These are phyloP conservation scores for Gobius niger DNA, from an alignment of 2,113 vertebrate species.

Conservation along the genomic window DNA sequence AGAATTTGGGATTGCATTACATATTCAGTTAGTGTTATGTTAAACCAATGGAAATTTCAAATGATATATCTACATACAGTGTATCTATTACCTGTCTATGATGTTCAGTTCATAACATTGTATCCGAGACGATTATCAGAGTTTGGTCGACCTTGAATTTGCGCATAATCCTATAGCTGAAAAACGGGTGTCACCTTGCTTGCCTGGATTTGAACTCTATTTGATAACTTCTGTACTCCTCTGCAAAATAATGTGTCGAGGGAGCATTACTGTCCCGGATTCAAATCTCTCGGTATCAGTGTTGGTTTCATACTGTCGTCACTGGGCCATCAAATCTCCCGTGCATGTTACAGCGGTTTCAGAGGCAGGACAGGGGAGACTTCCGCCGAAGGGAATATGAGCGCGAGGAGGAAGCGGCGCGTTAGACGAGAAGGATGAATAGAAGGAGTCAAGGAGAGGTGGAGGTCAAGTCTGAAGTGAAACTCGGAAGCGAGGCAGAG, in stretches of 20 bases:
- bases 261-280: constrained; percentile 28
- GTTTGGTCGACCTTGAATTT: no score
- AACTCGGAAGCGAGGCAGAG: no score
- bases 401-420: background rate
- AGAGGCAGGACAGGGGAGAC: constrained; percentile 12
- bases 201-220: constrained; percentile 47
- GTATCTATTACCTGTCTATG: no score
- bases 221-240: constrained; percentile 28
- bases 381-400: constrained; percentile 7
- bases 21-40: no score
- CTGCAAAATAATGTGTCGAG: constrained; percentile 10
- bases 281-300: background rate
- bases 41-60: no score
- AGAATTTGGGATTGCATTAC: no score
- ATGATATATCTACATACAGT: no score
- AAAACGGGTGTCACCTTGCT: constrained; percentile 27
- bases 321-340: constrained; percentile 30
- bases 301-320: constrained; percentile 11
- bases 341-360: constrained; percentile 43
- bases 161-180: no score
- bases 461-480: background rate
- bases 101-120: no score
- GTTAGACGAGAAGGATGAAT: background rate
- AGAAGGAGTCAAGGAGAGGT: constrained; percentile 10
- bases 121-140: no score